Evolutionary conservation across 2,113 vertebrate genomes (phyloP), one percentile per base, ranked within the genome.

Genomic region (Notothenia coriiceps): DNA sequence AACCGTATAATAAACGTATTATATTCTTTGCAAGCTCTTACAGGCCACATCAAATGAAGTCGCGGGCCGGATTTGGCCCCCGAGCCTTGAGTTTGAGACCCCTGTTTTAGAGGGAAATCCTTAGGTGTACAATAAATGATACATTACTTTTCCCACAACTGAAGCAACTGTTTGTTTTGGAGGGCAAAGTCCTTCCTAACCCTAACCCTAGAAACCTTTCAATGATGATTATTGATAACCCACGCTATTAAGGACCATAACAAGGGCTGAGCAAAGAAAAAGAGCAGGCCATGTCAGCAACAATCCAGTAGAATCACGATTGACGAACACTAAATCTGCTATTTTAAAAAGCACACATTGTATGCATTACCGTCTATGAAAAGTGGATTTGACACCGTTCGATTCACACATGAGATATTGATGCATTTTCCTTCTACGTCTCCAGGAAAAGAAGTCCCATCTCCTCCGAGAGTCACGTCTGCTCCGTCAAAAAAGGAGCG

Each of bases 401-500:
- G 25, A 33, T 79, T 59, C 29, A 29, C 29, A 29, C 29, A 4
- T 47, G 22, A 72, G 44, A 62, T 22, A 33, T 4, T 66, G 20
- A 67, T 4, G 0, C 5, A 2, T 51, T 70, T 67, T 82, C 90
- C 77, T 69, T 86, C 75, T 94, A 52, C 71, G 89, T 89, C 54
- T 90, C 73, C 95, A 97, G 94, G 90, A 84, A 93, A 94, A 79
- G 94, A 94, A 70, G 64, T 88, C 40, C 40, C 92, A 49, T 70
- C 89, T 86, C 95, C 96, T n/a, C 74, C 82, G 77, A 94, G 83
- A 82, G 89, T 89, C 75, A 50, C 61, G 22, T 90, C 94, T 33
- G 87, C 91, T 79, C 94, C 94, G 29, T 79, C 83, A 50, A 94
- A 59, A 83, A 96, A 93, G 72, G 96, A 98, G 62, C 94, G 95